These are phyloP conservation scores for Dryocosmus kuriphilus DNA, from an alignment of 2,888 invertebrate species.

Conservation along the genomic window DNA sequence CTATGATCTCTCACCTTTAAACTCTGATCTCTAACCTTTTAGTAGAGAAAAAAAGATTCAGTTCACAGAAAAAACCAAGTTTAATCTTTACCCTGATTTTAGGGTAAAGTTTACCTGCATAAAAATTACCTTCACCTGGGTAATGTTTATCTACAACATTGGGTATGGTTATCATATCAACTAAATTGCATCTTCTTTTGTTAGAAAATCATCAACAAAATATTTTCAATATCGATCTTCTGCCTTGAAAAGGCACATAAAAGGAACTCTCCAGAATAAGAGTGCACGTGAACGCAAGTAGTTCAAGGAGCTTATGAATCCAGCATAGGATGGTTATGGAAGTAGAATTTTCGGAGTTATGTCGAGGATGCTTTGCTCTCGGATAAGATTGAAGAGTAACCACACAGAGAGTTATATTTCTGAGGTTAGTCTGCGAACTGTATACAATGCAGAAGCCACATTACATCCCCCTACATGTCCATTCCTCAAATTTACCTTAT, in stretches of 20 bases:
- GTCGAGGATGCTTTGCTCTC: slow-evolving; percentile 66
- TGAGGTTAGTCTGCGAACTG: slow-evolving; percentile 69
- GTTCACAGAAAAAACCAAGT: too few relatives aligned
- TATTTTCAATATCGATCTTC: slow-evolving; percentile 18
- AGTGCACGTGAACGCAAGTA: slow-evolving; percentile 48
- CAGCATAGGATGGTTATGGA: slow-evolving; percentile 57
- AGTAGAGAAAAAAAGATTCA: too few relatives aligned
- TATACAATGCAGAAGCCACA: slow-evolving; percentile 28
- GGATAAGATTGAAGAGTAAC: slow-evolving; percentile 71
- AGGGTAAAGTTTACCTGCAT: too few relatives aligned
- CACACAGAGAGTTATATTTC: slow-evolving; percentile 70
- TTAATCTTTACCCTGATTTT: too few relatives aligned
- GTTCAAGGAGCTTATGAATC: slow-evolving; percentile 65
- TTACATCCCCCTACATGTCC: slow-evolving; percentile 6
- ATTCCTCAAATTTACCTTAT: slow-evolving; percentile 29
- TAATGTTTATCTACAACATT: too few relatives aligned
- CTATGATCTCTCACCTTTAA: too few relatives aligned
- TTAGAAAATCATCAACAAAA: neutral
- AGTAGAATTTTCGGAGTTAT: slow-evolving; percentile 65
- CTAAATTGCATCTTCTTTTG: too few relatives aligned
- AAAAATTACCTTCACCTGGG: too few relatives aligned
- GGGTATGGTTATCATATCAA: too few relatives aligned
- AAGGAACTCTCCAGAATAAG: slow-evolving; percentile 8
- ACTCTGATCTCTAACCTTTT: too few relatives aligned
- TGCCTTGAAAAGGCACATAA: slow-evolving; percentile 1